phyloP scores from a whole-genome alignment of 2,797 vertebrate genomes.

The Benthosema pterotum region DNA sequence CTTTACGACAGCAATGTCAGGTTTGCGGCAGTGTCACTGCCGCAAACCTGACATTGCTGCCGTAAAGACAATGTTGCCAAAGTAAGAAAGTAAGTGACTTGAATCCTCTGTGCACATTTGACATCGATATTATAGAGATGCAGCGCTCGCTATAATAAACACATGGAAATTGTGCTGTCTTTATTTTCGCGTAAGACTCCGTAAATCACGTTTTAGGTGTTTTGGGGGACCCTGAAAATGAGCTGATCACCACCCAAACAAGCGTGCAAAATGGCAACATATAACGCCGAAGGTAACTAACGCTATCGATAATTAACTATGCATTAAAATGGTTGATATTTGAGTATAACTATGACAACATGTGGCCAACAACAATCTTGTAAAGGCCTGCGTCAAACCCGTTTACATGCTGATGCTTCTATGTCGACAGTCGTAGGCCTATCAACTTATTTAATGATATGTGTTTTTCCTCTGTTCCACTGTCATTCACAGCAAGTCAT shows the following conservation, averaged over 20 bases:
- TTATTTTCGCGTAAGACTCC: neutral
- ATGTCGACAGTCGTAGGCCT: neutral
- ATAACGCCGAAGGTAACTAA: conserved; percentile 69
- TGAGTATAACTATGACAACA: neutral
- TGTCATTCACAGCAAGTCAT: conserved; percentile 73
- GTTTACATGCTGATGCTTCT: no score
- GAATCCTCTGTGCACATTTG: neutral
- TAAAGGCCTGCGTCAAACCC: no score
- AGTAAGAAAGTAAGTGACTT: conserved; percentile 32
- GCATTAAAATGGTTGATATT: neutral
- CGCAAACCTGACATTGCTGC: conserved; percentile 55
- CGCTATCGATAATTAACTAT: neutral
- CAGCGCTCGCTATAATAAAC: neutral
- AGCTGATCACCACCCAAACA: conserved; percentile 41
- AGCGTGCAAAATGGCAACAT: conserved; percentile 74
- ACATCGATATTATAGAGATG: neutral
- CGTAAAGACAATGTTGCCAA: conserved; percentile 50
- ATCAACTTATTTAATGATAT: neutral
- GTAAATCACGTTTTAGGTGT: neutral
- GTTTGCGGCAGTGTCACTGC: no score
- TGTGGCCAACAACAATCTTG: no score
- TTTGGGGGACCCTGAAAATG: conserved; percentile 34
- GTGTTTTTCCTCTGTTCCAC: neutral
- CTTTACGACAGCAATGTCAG: no score
- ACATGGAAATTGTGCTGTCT: neutral